phyloP scores from a whole-genome alignment of 2,113 vertebrate genomes.

The Syngnathus floridae region DNA sequence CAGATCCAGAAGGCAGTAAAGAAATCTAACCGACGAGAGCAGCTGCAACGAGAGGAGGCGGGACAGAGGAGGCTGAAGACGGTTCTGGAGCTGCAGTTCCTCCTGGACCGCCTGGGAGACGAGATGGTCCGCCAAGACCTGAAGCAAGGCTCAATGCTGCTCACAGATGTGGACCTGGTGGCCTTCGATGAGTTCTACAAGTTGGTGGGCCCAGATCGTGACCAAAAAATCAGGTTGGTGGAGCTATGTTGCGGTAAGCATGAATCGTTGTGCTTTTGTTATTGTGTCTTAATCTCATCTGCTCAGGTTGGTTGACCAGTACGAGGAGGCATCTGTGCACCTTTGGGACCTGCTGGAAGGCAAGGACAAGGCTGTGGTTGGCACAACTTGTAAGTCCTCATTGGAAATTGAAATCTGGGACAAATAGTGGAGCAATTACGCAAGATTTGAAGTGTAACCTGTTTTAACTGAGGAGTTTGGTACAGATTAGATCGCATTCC shows the following conservation, averaged over 20 bases:
- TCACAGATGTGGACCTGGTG: slow-evolving; percentile 81
- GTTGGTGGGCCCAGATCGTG: slow-evolving; percentile 86
- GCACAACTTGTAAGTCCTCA: slow-evolving; percentile 89
- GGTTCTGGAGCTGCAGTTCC: slow-evolving; percentile 86
- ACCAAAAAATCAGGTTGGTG: slow-evolving; percentile 83
- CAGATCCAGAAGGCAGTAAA: slow-evolving; percentile 95
- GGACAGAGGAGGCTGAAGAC: slow-evolving; percentile 90
- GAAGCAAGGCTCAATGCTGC: slow-evolving; percentile 78
- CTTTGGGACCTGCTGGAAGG: slow-evolving; percentile 94
- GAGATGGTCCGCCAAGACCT: slow-evolving; percentile 84
- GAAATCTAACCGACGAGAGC: slow-evolving; percentile 88
- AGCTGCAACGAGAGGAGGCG: slow-evolving; percentile 88
- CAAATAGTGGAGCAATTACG: not conserved
- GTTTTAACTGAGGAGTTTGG: too few relatives aligned
- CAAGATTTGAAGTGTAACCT: slow-evolving; percentile 3
- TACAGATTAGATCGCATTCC: too few relatives aligned
- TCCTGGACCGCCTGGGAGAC: slow-evolving; percentile 88
- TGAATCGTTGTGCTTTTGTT: too few relatives aligned
- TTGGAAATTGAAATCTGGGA: not conserved
- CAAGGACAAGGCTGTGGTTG: slow-evolving; percentile 88
- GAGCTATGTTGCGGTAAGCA: not conserved
- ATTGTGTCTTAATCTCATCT: not conserved
- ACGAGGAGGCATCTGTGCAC: slow-evolving; percentile 89
- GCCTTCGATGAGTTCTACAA: slow-evolving; percentile 93
- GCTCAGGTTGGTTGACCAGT: slow-evolving; percentile 84